These are phyloP conservation scores for Campylorhamphus procurvoides DNA, from an alignment of 2,113 vertebrate species.

Conservation along the genomic window DNA sequence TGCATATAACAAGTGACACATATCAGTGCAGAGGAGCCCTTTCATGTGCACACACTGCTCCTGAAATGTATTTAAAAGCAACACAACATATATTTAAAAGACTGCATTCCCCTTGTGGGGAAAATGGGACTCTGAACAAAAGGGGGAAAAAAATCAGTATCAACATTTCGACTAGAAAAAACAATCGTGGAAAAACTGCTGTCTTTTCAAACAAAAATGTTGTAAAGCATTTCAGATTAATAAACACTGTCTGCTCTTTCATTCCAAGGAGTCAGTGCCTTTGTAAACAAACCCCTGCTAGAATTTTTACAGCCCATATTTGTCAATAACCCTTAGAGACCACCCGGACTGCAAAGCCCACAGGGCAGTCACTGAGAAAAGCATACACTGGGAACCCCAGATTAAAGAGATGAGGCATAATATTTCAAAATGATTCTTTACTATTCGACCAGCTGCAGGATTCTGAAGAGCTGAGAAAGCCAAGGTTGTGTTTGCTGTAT, in stretches of 20 bases:
- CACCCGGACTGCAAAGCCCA: background rate
- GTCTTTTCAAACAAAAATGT: background rate
- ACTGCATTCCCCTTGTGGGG: background rate
- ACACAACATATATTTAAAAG: background rate
- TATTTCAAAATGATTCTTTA: background rate
- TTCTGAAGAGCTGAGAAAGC: background rate
- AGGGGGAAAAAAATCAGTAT: background rate
- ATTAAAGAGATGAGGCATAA: background rate
- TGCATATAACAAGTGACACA: background rate
- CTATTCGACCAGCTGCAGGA: background rate
- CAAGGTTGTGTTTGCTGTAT: rapidly evolving
- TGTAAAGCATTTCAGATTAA: background rate
- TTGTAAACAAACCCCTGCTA: background rate
- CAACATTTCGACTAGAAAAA: background rate
- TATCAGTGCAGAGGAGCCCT: background rate
- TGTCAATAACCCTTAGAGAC: background rate
- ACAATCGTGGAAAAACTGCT: background rate
- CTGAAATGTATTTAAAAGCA: background rate
- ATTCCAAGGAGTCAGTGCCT: background rate
- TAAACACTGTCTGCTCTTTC: background rate
- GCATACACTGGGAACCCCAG: too few species aligned
- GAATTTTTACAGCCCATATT: background rate
- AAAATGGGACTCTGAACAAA: background rate
- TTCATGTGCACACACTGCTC: background rate
- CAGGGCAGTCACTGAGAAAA: background rate